Conservation (phyloP, 2,888 invertebrate species). For the Drosophila prolongata region DNA sequence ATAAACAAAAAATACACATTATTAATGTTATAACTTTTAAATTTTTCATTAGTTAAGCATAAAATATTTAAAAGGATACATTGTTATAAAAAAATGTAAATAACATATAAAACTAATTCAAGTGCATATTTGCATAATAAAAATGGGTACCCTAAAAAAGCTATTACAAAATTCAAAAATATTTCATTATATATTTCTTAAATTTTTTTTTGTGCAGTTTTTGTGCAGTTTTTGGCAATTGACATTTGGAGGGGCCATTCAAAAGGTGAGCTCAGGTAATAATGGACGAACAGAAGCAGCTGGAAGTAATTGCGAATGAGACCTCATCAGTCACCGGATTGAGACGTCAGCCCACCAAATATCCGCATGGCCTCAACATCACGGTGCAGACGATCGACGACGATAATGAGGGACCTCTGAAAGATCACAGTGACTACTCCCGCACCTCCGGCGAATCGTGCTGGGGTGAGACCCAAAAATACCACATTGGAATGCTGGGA, state of each 20-base stretch:
- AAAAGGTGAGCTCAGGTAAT: slow-evolving; percentile 40
- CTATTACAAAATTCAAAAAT: too few species aligned
- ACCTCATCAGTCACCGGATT: slow-evolving; percentile 47
- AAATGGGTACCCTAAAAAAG: too few species aligned
- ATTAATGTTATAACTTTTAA: too few species aligned
- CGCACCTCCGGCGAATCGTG: slow-evolving; percentile 58
- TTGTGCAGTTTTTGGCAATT: slow-evolving; percentile 34
- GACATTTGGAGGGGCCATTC: slow-evolving; percentile 24
- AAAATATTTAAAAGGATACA: too few species aligned
- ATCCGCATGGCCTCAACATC: slow-evolving; percentile 80
- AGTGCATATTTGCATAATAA: too few species aligned
- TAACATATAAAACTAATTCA: too few species aligned
- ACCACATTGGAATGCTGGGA: slow-evolving; percentile 75
- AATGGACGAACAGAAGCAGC: slow-evolving; percentile 55
- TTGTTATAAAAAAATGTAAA: too few species aligned
- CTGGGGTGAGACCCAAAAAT: slow-evolving; percentile 71
- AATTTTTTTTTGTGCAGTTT: background rate
- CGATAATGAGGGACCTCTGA: slow-evolving; percentile 18
- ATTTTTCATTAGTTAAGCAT: too few species aligned
- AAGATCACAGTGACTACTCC: slow-evolving; percentile 62
- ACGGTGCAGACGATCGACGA: slow-evolving; percentile 73
- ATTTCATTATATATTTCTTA: too few species aligned
- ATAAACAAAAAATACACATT: too few species aligned
- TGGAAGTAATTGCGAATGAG: slow-evolving; percentile 53
- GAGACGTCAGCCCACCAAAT: slow-evolving; percentile 79